Percentiles rank a stretch among this genome's conserved stretches.
phyloP scores from a whole-genome alignment of 2,113 vertebrate genomes.

The Anguilla rostrata region DNA sequence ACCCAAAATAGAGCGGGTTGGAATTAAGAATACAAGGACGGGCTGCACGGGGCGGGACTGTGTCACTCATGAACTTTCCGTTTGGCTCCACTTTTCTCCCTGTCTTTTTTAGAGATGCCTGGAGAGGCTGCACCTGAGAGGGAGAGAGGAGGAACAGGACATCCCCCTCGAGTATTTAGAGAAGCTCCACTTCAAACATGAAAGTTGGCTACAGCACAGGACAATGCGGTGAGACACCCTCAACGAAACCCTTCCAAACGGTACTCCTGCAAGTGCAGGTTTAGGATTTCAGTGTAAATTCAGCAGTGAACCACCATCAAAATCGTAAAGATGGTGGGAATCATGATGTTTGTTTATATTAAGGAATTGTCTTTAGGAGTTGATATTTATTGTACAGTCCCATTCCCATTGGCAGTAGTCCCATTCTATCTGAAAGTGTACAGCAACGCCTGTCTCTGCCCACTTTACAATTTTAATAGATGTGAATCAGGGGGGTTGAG shows the following conservation, averaged over 20 bases:
- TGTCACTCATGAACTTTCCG: neutral
- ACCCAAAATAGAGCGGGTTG: neutral
- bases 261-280: neutral
- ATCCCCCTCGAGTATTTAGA: constrained; percentile 92
- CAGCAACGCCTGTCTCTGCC: too few relatives aligned
- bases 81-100: neutral
- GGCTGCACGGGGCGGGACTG: neutral
- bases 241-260: neutral
- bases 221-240: constrained; percentile 75
- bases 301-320: neutral
- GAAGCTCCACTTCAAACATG: constrained; percentile 91
- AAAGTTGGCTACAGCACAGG: constrained; percentile 90
- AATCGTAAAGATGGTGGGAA: neutral
- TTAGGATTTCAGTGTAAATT: neutral
- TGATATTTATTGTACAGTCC: neutral
- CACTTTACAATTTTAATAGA: too few relatives aligned
- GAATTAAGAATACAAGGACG: neutral
- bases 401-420: too few relatives aligned
- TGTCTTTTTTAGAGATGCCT: constrained; percentile 77
- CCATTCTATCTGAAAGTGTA: too few relatives aligned
- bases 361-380: neutral
- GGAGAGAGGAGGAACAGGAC: constrained; percentile 87
- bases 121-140: constrained; percentile 79
- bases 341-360: too few relatives aligned
- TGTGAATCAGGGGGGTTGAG: too few relatives aligned